phyloP scores from a whole-genome alignment of 53 echinoderm and acorn worm species.

The Echinarachnius parma region DNA sequence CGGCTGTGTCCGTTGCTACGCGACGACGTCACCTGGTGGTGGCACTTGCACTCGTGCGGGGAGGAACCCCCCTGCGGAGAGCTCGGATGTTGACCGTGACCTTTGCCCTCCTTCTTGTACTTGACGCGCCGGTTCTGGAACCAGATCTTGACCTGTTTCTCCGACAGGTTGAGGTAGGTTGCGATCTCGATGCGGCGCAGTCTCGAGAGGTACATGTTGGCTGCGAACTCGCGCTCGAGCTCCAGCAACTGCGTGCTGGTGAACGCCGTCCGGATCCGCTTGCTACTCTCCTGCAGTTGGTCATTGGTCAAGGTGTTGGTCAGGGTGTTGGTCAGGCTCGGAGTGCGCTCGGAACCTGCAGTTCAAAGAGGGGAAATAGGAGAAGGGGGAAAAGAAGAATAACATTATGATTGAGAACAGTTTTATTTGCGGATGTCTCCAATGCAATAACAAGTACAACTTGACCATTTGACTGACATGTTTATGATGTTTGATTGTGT shows the following conservation, averaged over 20 bases:
- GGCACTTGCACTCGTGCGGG: slow-evolving; percentile 92
- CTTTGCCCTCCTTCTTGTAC: slow-evolving; percentile 96
- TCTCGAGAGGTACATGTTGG: slow-evolving; percentile 98
- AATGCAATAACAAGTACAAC: too few relatives aligned
- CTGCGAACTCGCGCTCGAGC: slow-evolving; percentile 87
- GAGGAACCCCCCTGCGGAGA: too few relatives aligned
- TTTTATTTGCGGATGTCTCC: too few relatives aligned
- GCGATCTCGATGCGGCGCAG: slow-evolving; percentile 96
- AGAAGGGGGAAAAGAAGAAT: neutral
- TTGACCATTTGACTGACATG: too few relatives aligned
- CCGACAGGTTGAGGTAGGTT: slow-evolving; percentile 93
- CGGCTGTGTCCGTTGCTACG: slow-evolving; percentile 48
- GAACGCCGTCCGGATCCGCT: slow-evolving; percentile 91
- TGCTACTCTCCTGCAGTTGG: slow-evolving; percentile 63
- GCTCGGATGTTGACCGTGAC: slow-evolving; percentile 20
- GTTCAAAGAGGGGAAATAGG: neutral
- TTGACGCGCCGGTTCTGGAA: slow-evolving; percentile 99
- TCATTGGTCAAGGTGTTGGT: too few relatives aligned
- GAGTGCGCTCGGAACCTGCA: slow-evolving; percentile 35
- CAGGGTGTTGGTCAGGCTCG: too few relatives aligned
- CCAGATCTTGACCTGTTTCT: slow-evolving; percentile 99
- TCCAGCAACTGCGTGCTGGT: slow-evolving; percentile 96
- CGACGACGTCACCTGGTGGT: slow-evolving; percentile 69
- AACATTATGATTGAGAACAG: neutral
- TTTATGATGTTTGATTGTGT: too few relatives aligned